A percentile compares a stretch with the other conserved stretches of the same genome.
These are phyloP conservation scores for Lepidurus arcticus DNA, from an alignment of 1,140 invertebrate genomes.

Conservation along the genomic window DNA sequence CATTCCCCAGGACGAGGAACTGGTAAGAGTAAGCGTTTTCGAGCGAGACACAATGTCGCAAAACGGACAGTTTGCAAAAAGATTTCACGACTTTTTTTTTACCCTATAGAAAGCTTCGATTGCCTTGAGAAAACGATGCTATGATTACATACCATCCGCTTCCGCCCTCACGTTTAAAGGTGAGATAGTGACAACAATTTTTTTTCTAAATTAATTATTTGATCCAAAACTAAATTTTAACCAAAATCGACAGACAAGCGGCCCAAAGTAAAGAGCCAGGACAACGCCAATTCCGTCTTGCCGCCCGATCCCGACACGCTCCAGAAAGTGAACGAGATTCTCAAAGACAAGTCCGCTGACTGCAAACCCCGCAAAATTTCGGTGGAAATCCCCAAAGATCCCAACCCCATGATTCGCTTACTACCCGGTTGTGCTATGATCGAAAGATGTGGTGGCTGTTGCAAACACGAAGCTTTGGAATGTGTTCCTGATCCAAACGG, in stretches of 20 bases:
- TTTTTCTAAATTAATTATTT: too few species aligned
- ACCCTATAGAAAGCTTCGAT: too few species aligned
- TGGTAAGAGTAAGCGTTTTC: constrained; percentile 15
- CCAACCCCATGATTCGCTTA: constrained; percentile 22
- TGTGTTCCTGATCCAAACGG: constrained; percentile 31
- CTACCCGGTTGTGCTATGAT: constrained; percentile 28
- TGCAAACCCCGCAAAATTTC: constrained; percentile 33
- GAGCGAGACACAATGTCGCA: not conserved
- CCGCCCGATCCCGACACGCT: constrained; percentile 25
- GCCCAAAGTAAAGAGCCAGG: not conserved
- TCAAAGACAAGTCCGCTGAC: constrained; percentile 30
- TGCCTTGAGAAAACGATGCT: too few species aligned
- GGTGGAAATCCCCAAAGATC: constrained; percentile 32
- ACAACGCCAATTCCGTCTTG: not conserved
- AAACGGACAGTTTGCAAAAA: too few species aligned
- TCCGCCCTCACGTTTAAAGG: too few species aligned
- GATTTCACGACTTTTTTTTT: too few species aligned
- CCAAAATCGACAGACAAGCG: too few species aligned
- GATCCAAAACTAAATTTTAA: too few species aligned
- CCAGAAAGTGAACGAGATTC: constrained; percentile 27
- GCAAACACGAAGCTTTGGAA: constrained; percentile 31
- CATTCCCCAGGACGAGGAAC: constrained; percentile 24
- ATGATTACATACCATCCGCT: too few species aligned
- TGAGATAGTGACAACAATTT: too few species aligned
- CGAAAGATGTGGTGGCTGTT: constrained; percentile 34